These are phyloP conservation scores for Propithecus perrieri DNA, from an alignment of 2,797 vertebrate species.

Conservation along the genomic window DNA sequence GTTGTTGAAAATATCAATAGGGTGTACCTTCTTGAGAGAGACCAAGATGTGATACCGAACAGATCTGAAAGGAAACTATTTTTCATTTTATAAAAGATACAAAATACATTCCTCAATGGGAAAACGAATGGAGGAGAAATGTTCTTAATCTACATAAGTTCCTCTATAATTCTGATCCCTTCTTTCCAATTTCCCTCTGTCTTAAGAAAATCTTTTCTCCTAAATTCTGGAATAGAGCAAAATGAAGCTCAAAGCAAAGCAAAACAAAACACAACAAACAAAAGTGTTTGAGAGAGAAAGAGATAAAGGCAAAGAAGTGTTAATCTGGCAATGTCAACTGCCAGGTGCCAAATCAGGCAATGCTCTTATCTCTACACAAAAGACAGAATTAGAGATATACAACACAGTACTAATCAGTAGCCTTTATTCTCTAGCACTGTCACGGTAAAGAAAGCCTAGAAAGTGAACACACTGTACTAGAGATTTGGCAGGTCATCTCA, in stretches of 20 bases:
- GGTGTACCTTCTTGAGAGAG: not conserved
- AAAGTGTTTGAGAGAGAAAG: not conserved
- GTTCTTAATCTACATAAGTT: not conserved
- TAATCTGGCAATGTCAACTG: not conserved
- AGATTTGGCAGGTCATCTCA: not conserved
- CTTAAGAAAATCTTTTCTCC: not conserved
- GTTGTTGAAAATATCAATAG: not conserved
- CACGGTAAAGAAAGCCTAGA: conserved; percentile 36
- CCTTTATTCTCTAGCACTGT: conserved; percentile 6
- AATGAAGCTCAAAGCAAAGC: not conserved
- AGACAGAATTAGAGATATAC: conserved; percentile 18
- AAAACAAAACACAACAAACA: not conserved
- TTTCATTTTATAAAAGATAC: not conserved
- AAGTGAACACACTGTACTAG: not conserved
- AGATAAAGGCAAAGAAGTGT: not conserved
- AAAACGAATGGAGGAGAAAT: not conserved
- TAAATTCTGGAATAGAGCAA: not conserved
- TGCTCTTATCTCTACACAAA: conserved; percentile 19
- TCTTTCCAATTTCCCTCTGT: not conserved
- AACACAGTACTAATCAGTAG: not conserved
- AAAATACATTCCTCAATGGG: not conserved
- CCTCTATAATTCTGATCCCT: not conserved
- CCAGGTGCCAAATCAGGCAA: not conserved
- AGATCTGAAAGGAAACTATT: not conserved
- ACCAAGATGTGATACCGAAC: not conserved